Evolutionary conservation across 2,113 vertebrate genomes (phyloP).

Genomic region (Cnemophilus loriae): DNA sequence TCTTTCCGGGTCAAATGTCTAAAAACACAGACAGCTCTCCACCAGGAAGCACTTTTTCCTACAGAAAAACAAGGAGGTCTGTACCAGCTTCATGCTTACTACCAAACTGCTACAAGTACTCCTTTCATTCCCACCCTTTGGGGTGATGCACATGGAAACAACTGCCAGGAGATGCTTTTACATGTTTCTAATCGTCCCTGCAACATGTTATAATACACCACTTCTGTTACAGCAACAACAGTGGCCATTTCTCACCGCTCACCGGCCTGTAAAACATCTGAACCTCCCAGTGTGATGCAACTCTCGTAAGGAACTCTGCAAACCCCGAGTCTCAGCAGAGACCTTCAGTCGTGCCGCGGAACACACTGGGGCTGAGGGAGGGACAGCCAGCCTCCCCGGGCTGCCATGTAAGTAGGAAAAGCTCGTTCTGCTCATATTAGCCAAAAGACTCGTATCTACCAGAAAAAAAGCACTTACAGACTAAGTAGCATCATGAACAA

Average conservation of each 20-base stretch:
- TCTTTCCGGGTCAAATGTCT: background rate
- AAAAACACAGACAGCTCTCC: background rate
- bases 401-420: background rate
- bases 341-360: accelerated
- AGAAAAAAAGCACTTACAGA: background rate
- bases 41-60: background rate
- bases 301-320: background rate
- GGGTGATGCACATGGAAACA: background rate
- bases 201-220: background rate
- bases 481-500: background rate
- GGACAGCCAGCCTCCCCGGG: background rate
- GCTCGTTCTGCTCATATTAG: accelerated
- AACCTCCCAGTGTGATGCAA: background rate
- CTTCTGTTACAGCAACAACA: background rate
- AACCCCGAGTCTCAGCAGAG: background rate
- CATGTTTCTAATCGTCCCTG: background rate
- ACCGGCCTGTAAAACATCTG: background rate
- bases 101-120: background rate
- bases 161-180: background rate
- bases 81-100: background rate
- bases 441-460: background rate
- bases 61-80: background rate
- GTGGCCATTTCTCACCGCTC: background rate
- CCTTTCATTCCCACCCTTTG: background rate
- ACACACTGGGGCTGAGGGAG: background rate